These are phyloP conservation scores for Thereva unica DNA, from an alignment of 2,888 invertebrate genomes.

Conservation along the genomic window DNA sequence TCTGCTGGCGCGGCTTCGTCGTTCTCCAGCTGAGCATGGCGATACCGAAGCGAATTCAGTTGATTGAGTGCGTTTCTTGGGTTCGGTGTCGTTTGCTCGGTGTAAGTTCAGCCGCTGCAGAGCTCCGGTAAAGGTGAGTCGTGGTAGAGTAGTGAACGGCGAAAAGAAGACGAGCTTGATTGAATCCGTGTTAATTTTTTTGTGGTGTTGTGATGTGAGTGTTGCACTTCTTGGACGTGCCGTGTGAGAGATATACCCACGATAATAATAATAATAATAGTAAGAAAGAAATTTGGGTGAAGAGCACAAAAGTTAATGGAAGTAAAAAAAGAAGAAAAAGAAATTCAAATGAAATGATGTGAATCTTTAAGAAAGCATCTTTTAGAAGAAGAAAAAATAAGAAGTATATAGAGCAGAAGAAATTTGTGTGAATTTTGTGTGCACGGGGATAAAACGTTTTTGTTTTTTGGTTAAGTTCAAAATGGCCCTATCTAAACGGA, in stretches of 20 bases:
- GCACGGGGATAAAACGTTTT: slow-evolving; percentile 19
- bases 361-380: too few relatives aligned
- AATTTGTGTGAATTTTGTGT: background rate
- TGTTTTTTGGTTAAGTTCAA: slow-evolving; percentile 13
- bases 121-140: slow-evolving; percentile 14
- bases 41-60: slow-evolving; percentile 7
- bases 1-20: background rate
- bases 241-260: background rate
- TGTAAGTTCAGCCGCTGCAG: background rate
- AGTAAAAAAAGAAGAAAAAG: too few relatives aligned
- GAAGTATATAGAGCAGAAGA: too few relatives aligned
- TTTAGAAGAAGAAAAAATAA: too few relatives aligned
- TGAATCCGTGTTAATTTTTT: slow-evolving; percentile 4
- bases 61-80: slow-evolving; percentile 33
- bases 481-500: slow-evolving; percentile 56
- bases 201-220: slow-evolving; percentile 20
- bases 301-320: too few relatives aligned
- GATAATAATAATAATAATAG: too few relatives aligned
- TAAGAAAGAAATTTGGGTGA: too few relatives aligned
- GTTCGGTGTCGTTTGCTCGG: slow-evolving; percentile 9
- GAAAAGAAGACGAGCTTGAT: too few relatives aligned
- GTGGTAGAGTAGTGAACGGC: background rate
- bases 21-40: too few relatives aligned
- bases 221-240: slow-evolving; percentile 26
- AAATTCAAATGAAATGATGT: too few relatives aligned